phyloP scores from a whole-genome alignment of 2,113 vertebrate genomes.

The Chrysochloris asiatica region DNA sequence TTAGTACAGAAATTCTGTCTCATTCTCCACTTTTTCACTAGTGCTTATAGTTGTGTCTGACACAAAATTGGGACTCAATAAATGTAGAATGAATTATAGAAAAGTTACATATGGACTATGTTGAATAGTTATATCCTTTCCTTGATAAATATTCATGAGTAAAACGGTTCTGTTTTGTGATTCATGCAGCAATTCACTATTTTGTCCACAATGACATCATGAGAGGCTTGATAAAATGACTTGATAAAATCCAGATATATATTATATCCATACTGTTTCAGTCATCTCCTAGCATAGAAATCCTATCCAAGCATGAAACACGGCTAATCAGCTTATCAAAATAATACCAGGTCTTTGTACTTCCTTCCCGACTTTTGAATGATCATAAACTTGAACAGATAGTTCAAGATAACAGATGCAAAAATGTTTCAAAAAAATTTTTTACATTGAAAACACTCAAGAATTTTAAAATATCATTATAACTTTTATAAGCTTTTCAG shows the following conservation, averaged over 20 bases:
- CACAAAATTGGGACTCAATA: too few relatives aligned
- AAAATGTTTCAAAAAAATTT: background rate
- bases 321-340: slow-evolving; percentile 29
- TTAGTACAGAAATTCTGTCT: too few relatives aligned
- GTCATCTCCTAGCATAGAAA: background rate
- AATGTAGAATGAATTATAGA: too few relatives aligned
- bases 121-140: too few relatives aligned
- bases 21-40: too few relatives aligned
- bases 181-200: slow-evolving; percentile 13
- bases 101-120: too few relatives aligned
- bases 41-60: too few relatives aligned
- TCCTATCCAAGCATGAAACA: slow-evolving; percentile 24
- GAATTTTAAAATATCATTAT: slow-evolving; percentile 19
- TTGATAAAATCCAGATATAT: slow-evolving; percentile 17
- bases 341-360: background rate
- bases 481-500: slow-evolving; percentile 15
- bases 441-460: background rate
- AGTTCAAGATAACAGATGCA: background rate
- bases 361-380: background rate
- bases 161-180: background rate
- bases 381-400: slow-evolving; percentile 2
- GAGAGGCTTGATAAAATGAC: background rate
- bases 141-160: background rate
- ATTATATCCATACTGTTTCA: background rate
- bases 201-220: slow-evolving; percentile 25